Evolutionary conservation across 2,797 vertebrate genomes (phyloP), one percentile per base, ranked within the genome.

Genomic region (Molossus molossus): DNA sequence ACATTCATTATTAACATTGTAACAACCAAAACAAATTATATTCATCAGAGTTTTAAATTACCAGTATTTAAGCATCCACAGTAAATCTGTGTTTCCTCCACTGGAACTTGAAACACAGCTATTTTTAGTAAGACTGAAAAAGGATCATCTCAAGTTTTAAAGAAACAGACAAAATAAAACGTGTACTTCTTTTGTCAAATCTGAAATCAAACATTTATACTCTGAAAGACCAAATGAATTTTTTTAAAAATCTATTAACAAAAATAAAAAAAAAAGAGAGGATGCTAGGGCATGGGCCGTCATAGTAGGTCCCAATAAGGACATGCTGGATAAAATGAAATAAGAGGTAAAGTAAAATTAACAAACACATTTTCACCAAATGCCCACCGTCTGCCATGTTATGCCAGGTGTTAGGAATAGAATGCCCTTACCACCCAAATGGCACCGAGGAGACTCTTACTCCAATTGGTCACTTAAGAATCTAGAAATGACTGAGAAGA

Each of bases 101-200:
- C 6, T 4, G 92, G 15, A 94, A 95, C 53, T 90, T 21, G 93
- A 96, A 96, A 94, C 65, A 85, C 21, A 87, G 25, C 50, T 92
- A 92, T 96, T 94, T 95, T 96, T 89, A 96, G 81, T 95, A 87
- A 83, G 50, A 60, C 37, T 95, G 53, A 96, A 94, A 96, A 93
- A 69, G 33, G 48, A 89, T 77, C 69, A 93, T 55, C 48, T 96
- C 45, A 90, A 94, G 33, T 95, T 92, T 94, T 96, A 92, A 96
- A 96, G 65, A 91, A 92, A 48, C 9, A 87, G 40, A 69, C 40
- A 94, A 79, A 95, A 91, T 79, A 79, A 89, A 92, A 95, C 84
- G 29, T 88, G 7, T 3, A 67, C 72, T 87, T 83, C 33, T 90
- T 96, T 81, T 20, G 91, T 87, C 15, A 90, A 92, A 82, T 80